A percentile compares a stretch with the other conserved stretches of the same genome.
phyloP scores from a whole-genome alignment of 2,888 invertebrate genomes.

The Ariolimax columbianus region DNA sequence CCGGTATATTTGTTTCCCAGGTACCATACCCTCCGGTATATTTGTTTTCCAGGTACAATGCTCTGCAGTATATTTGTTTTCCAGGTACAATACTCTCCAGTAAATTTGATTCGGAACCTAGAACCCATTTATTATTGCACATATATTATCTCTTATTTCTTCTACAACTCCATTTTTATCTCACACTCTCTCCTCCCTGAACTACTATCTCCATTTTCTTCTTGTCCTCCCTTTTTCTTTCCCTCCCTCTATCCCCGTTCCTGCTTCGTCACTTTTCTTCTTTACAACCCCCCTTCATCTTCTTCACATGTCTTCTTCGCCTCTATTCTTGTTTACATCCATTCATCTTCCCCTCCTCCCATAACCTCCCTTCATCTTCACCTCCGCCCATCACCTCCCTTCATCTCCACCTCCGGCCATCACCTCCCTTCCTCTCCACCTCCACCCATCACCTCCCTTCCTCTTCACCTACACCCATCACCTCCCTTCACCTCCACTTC shows the following conservation, averaged over 20 bases:
- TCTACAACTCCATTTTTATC: neutral
- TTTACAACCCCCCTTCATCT: neutral
- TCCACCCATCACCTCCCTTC: too few relatives aligned
- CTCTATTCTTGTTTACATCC: neutral
- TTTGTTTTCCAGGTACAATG: too few relatives aligned
- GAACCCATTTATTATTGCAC: too few relatives aligned
- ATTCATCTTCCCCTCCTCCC: neutral
- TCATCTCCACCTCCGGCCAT: neutral
- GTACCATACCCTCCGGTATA: too few relatives aligned
- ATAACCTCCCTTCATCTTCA: neutral
- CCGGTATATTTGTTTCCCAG: too few relatives aligned
- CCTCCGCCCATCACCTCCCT: neutral
- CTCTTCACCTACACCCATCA: too few relatives aligned
- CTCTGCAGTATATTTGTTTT: too few relatives aligned
- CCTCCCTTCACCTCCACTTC: too few relatives aligned
- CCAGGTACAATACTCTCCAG: too few relatives aligned
- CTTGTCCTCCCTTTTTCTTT: neutral
- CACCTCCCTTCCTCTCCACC: too few relatives aligned
- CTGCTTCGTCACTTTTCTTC: neutral
- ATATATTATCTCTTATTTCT: neutral
- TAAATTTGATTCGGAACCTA: too few relatives aligned
- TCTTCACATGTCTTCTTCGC: neutral
- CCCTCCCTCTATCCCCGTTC: neutral
- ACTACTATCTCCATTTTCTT: neutral
- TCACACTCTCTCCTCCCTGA: neutral